A percentile compares a stretch with the other conserved stretches of the same genome.
phyloP scores from a whole-genome alignment of 2,113 vertebrate genomes.

The Morone saxatilis region DNA sequence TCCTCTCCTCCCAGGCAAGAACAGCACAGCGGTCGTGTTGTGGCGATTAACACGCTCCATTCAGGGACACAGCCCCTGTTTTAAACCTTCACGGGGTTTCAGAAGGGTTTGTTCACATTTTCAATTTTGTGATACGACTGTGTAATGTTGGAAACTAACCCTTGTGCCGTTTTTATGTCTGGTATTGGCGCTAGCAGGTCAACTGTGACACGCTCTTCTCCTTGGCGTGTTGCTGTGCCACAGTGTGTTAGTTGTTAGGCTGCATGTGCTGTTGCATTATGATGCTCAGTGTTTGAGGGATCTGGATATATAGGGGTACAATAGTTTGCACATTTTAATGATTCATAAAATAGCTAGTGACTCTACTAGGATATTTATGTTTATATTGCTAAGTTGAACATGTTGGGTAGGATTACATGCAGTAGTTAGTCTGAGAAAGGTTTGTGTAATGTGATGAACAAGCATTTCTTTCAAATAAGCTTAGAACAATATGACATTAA shows the following conservation, averaged over 20 bases:
- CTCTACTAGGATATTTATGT: background rate
- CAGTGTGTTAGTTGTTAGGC: too few species aligned
- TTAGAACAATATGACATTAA: background rate
- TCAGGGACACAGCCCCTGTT: background rate
- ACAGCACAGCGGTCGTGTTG: background rate
- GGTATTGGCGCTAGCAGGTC: constrained; percentile 13
- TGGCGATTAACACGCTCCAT: constrained; percentile 9
- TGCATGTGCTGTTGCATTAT: background rate
- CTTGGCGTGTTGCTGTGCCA: background rate
- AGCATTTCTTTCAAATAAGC: background rate
- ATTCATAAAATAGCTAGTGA: background rate
- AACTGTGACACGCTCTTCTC: constrained; percentile 14
- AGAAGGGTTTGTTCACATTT: constrained; percentile 54
- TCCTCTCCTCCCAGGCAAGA: background rate
- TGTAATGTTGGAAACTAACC: background rate
- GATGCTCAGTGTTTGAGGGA: background rate
- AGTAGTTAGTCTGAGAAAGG: background rate
- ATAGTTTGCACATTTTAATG: background rate
- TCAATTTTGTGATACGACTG: rapidly evolving
- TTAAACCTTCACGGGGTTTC: background rate
- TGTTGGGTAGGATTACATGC: background rate
- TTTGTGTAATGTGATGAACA: background rate
- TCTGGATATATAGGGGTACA: background rate
- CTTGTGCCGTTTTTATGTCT: background rate
- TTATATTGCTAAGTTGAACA: background rate